Conservation (phyloP, 2,797 vertebrate genomes). For the Esox lucius region DNA sequence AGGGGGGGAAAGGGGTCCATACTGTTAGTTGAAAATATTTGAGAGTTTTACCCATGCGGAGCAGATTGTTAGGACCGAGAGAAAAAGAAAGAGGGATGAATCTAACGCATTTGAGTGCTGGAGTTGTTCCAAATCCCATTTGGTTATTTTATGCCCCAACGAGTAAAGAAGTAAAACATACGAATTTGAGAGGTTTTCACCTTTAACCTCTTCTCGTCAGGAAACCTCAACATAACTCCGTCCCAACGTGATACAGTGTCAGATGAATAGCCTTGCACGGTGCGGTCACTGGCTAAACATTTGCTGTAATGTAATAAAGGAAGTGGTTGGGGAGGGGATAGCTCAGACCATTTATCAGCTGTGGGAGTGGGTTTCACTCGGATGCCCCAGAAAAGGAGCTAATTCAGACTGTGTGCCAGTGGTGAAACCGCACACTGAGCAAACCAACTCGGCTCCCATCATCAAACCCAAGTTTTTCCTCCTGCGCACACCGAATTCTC, state of each 20-base stretch:
- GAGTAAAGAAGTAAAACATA: conserved; percentile 28
- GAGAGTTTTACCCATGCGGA: conserved; percentile 33
- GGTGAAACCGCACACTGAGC: conserved; percentile 59
- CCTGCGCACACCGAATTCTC: conserved; percentile 23
- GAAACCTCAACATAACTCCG: conserved; percentile 18
- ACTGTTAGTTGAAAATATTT: conserved; percentile 32
- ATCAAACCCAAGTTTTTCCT: conserved; percentile 51
- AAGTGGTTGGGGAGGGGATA: conserved; percentile 39
- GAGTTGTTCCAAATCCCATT: conserved; percentile 54
- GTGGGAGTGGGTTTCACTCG: conserved; percentile 64
- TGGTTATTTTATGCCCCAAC: conserved; percentile 52
- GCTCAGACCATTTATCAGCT: conserved; percentile 58
- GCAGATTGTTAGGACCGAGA: conserved; percentile 38
- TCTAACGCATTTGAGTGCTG: conserved; percentile 28
- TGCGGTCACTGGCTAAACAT: conserved; percentile 52
- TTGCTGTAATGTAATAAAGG: conserved; percentile 48
- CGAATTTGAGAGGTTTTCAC: conserved; percentile 25
- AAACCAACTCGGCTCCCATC: conserved; percentile 24
- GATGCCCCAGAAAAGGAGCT: conserved; percentile 64
- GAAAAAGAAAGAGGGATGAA: conserved; percentile 40
- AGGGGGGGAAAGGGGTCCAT: conserved; percentile 27
- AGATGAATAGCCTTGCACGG: conserved; percentile 48
- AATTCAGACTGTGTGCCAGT: conserved; percentile 70
- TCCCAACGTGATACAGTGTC: conserved; percentile 33
- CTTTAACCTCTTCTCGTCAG: conserved; percentile 24